Base-by-base conservation (phyloP, 2,797 vertebrate genomes). In the Rhinatrema bivittatum region DNA sequence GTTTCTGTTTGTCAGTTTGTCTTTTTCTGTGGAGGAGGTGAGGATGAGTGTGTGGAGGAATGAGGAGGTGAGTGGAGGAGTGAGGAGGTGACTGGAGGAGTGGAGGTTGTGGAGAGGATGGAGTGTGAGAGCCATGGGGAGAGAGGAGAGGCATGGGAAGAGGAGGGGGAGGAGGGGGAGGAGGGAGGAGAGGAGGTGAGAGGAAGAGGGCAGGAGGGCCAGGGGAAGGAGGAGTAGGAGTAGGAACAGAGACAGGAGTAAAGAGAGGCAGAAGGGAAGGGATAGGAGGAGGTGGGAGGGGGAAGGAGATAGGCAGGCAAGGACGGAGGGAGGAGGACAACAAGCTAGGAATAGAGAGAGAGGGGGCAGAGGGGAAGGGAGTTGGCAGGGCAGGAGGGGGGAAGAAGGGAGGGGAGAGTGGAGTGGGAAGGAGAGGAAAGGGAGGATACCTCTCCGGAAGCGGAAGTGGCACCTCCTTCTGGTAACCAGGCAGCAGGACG, bases 71-170 rank as follows among this genome's bases (percentile, higher is more conserved):
- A 36, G 34, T 39, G 39, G 43, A 51, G 2, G 42, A 42, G 40
- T 46, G 29, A 20, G 29, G 40, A 40, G 23, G 47, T 37, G 25
- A 36, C 39, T 44, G 40, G 40, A 35, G 44, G 29, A 18, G 7
- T 9, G 39, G 19, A 36, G 3, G 21, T 8, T 16, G 17, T 25
- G 39, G 9, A 42, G 32, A 50, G 39, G 12, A 22, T 10, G 14
- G 56, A 40, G 23, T n/a, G n/a, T n/a, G 26, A 13, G 55, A 60
- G 20, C 9, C 56, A 10, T n/a, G 20, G 1, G 11, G 16, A 39
- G 33, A 11, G 25, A 41, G 42, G 23, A 41, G 41, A 6, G 21
- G 15, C 32, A 13, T 26, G 16, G 42, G 29, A 16, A 1, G 32
- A 39, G 25, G 20, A n/a, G 39, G 13, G 46, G 20, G 13, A 16